Base-by-base conservation (phyloP, 2,113 vertebrate genomes). In the Gadus chalcogrammus region DNA sequence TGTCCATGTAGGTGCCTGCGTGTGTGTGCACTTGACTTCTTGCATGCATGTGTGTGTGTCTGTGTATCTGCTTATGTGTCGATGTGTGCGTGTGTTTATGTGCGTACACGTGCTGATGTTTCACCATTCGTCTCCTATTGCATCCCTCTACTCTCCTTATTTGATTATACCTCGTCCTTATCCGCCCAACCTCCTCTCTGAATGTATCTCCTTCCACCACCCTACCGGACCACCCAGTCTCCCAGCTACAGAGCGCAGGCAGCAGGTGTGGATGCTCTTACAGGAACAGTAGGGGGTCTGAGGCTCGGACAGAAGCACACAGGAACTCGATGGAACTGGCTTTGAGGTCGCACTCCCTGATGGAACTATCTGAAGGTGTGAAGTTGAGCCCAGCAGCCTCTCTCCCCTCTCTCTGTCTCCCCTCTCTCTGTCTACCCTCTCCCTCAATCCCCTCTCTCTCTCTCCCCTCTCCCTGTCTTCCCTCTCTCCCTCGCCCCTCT, bases 161-260 rank as follows among this genome's bases (percentile, higher is more conserved):
- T 63, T 38, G 62, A 84, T 89, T 85, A 81, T 18, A 69, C 7
- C 71, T 61, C 71, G 68, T 72, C 18, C 56, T 35, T 75, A 24
- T 60, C 61, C 16, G 55, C 69, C 35, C 68, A 53, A 69, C 68
- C 71, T 71, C 64, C 77, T n/a, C 15, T 58, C 81, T 70, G 78
- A 65, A 81, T 82, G 73, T 62, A 81, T 69, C 71, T 70, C 35
- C 6, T 4, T 73, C 70, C 61, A 78, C 38, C 64, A 67, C 67
- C 56, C 68, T 66, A 74, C 64, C 70, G 71, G 93, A 93, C 74
- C 88, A 83, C 86, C 92, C 73, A 89, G 87, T 16, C 53, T 38
- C 5, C 70, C 72, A 53, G 22, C 75, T 24, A 69, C 42, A 48
- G 9, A 9, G 42, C 8, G 42, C 42, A 13, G 42, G 8, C 42